A percentile compares a stretch with the other conserved stretches of the same genome.
phyloP scores from a whole-genome alignment of 2,113 vertebrate species.

The Beaufortia kweichowensis region DNA sequence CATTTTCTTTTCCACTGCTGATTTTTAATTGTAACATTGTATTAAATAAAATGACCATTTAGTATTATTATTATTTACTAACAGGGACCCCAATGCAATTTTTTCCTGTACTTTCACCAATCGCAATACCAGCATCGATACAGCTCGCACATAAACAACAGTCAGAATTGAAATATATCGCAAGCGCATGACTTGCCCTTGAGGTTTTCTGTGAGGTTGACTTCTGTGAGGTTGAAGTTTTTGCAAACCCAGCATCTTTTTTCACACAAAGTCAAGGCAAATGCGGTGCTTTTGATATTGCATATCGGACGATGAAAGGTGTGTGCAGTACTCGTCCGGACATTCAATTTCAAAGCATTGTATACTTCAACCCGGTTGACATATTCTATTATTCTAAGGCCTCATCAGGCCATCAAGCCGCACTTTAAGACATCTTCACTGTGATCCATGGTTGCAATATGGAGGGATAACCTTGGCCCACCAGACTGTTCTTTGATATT shows the following conservation, averaged over 20 bases:
- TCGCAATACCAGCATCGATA: slow-evolving; percentile 1
- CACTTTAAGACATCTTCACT: slow-evolving; percentile 49
- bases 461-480: slow-evolving; percentile 56
- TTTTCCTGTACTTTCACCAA: slow-evolving; percentile 5
- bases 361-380: slow-evolving; percentile 58
- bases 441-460: slow-evolving; percentile 60
- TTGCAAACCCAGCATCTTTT: slow-evolving; percentile 45
- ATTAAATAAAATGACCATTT: neutral
- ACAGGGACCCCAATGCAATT: no score
- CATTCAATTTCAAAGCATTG: slow-evolving; percentile 61
- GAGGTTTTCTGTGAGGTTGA: slow-evolving; percentile 41
- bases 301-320: slow-evolving; percentile 48
- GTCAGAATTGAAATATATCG: slow-evolving; percentile 45
- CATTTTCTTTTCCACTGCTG: no score
- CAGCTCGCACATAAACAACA: slow-evolving; percentile 46
- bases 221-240: slow-evolving; percentile 38
- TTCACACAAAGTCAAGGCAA: slow-evolving; percentile 36
- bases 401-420: slow-evolving; percentile 55
- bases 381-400: slow-evolving; percentile 59
- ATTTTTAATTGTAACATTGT: neutral
- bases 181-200: slow-evolving; percentile 35
- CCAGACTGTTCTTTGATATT: slow-evolving; percentile 53
- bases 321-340: slow-evolving; percentile 42
- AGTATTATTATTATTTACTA: no score
- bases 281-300: slow-evolving; percentile 49